Percentiles rank a stretch among this genome's conserved stretches.
Evolutionary conservation across 2,113 vertebrate species (phyloP).

Genomic region (Eurypyga helias): DNA sequence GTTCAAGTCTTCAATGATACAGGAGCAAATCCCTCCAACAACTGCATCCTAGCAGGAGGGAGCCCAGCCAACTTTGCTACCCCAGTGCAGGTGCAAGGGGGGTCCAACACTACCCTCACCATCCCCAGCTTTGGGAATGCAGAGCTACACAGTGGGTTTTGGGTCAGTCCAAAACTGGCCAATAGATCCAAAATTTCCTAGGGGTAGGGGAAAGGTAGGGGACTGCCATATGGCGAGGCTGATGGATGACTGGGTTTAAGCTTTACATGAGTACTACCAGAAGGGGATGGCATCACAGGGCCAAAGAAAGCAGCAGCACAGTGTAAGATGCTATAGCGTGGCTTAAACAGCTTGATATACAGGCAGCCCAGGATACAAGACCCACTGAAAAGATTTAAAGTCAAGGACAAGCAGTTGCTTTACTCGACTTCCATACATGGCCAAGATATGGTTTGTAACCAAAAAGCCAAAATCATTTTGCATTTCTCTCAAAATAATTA

Average conservation of each 20-base stretch:
- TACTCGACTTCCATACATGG: background rate
- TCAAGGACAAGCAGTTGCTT: background rate
- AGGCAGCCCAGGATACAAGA: fast-evolving
- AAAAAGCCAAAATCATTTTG: background rate
- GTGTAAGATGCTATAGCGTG: fast-evolving
- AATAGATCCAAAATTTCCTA: background rate
- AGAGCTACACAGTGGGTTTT: fast-evolving
- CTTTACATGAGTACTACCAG: background rate
- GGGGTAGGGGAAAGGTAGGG: background rate
- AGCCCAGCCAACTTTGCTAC: background rate
- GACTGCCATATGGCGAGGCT: fast-evolving
- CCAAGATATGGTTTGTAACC: background rate
- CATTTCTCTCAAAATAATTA: background rate
- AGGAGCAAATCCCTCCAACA: background rate
- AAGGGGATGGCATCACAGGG: background rate
- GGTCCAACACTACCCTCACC: no score
- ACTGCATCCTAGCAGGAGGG: fast-evolving
- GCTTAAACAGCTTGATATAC: background rate
- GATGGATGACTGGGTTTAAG: background rate
- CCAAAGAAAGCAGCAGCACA: background rate
- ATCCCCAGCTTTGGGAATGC: fast-evolving
- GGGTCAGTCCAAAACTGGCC: background rate
- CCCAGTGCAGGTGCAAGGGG: fast-evolving
- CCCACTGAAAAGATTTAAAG: background rate
- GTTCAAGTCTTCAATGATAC: background rate